A percentile compares a stretch with the other conserved stretches of the same genome.
phyloP scores from a whole-genome alignment of 2,113 vertebrate species.

The Rhinoptilus africanus region DNA sequence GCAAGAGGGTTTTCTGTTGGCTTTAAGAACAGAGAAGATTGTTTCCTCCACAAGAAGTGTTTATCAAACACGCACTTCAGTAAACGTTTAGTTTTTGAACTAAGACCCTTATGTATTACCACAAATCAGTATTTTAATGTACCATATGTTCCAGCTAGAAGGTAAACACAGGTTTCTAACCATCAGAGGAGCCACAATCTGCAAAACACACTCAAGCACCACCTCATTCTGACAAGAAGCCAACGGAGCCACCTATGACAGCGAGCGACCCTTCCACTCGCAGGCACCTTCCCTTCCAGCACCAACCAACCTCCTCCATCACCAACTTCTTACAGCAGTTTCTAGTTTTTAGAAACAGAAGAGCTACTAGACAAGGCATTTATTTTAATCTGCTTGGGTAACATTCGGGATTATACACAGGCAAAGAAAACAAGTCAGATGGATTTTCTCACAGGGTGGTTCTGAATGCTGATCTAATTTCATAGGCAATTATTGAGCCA shows the following conservation, averaged over 20 bases:
- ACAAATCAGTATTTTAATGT: background rate
- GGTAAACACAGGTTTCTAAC: background rate
- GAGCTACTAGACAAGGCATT: background rate
- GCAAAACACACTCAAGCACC: background rate
- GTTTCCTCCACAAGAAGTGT: background rate
- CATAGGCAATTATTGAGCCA: background rate
- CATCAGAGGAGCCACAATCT: background rate
- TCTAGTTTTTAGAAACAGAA: background rate
- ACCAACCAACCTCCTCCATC: background rate
- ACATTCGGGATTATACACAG: background rate
- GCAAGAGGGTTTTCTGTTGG: background rate
- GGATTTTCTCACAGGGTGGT: background rate
- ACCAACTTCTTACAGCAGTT: background rate
- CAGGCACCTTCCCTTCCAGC: fast-evolving
- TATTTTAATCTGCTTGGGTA: background rate
- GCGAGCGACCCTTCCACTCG: fast-evolving
- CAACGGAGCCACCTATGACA: fast-evolving
- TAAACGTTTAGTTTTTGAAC: background rate
- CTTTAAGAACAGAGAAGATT: background rate
- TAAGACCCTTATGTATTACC: background rate
- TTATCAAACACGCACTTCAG: background rate
- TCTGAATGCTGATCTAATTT: background rate
- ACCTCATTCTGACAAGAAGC: background rate
- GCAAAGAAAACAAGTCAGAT: background rate
- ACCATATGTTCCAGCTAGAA: background rate